Percentiles rank a stretch among this genome's conserved stretches.
Conservation (phyloP, 2,797 vertebrate genomes). For the Pangasius djambal region DNA sequence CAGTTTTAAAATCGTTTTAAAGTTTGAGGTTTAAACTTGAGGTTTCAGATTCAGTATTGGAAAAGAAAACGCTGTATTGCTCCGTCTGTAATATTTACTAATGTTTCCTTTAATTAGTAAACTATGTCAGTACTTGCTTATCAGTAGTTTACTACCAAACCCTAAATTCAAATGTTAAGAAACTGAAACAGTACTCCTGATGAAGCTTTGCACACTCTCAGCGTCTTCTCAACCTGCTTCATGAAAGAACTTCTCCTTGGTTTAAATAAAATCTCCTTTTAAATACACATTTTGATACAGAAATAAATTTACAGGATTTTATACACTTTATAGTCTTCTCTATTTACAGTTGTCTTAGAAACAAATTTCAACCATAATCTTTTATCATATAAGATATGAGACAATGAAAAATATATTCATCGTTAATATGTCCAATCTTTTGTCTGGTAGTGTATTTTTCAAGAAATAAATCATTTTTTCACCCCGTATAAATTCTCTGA, state of each 20-base stretch:
- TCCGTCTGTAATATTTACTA: not conserved
- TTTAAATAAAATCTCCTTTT: not conserved
- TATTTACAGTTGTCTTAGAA: conserved; percentile 2
- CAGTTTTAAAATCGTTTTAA: not conserved
- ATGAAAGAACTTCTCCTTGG: not conserved
- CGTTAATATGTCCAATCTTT: not conserved
- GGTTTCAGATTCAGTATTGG: not conserved
- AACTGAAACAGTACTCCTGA: not conserved
- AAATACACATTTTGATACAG: not conserved
- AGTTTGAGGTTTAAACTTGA: not conserved
- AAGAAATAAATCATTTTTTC: not conserved
- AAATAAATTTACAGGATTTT: not conserved
- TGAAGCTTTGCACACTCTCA: not conserved
- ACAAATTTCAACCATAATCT: not conserved
- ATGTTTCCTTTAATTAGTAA: not conserved
- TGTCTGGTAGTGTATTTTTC: not conserved
- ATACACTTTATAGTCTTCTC: not conserved
- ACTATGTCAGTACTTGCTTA: no score
- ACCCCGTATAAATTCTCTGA: not conserved
- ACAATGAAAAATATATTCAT: not conserved
- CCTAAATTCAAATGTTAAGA: not conserved
- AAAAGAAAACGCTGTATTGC: not conserved
- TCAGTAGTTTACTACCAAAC: not conserved
- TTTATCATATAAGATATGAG: not conserved
- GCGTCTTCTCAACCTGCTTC: not conserved